Evolutionary conservation across 2,797 vertebrate genomes (phyloP), one percentile per base, ranked within the genome.

Genomic region (Chelmon rostratus): DNA sequence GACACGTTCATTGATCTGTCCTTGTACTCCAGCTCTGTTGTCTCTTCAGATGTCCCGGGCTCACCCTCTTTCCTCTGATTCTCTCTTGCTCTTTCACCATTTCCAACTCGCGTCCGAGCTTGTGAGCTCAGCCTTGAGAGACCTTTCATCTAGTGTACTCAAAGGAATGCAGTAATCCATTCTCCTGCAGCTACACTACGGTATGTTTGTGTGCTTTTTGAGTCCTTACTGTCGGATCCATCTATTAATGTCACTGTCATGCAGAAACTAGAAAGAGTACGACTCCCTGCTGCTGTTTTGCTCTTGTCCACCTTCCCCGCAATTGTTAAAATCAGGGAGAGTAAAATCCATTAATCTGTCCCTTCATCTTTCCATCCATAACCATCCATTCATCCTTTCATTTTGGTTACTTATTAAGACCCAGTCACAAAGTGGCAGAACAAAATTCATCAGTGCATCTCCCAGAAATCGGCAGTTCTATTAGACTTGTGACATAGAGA

Each of bases 1-100:
- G 82, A 84, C 84, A 63, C 76, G 71, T 77, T 62, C 59, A 92
- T 89, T 79, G 89, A 92, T 86, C 73, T 75, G 83, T 85, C 83
- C 78, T 82, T 84, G 83, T 72, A 57, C 70, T 72, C 42, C 40
- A 21, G 61, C 47, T 81, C 62, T 73, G 72, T 68, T 84, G 58
- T 85, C 68, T 80, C 78, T 82, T 73, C 53, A 75, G 54, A 70
- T 82, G 78, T 81, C 84, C 76, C 68, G 44, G 31, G 65, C 75
- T 82, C 64, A 50, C 35, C 58, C 64, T 62, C 67, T 50, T 9
- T 50, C 46, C 25, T 11, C 59, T 76, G 28, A 73, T 71, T 69
- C 53, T 40, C 76, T 50, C 58, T 50, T 65, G 37, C 63, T 80
- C 66, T 54, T 70, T 81, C 38, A 53, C 64, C 33, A 35, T 76